Conservation (phyloP, 2,888 invertebrate species). For the Drosophila mayaguana region DNA sequence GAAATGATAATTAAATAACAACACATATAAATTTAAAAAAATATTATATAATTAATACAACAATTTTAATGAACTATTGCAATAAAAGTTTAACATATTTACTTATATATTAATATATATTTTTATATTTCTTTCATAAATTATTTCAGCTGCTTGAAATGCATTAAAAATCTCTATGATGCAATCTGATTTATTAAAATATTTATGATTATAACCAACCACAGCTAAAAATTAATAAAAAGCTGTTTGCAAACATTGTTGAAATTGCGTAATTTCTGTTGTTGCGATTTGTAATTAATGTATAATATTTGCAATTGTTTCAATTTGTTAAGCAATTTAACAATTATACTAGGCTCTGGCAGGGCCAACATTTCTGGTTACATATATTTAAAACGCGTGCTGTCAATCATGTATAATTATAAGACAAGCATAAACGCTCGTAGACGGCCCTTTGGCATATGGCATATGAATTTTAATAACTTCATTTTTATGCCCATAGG, state of each 20-base stretch:
- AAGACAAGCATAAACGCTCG: conserved; percentile 13
- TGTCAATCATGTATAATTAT: conserved; percentile 68
- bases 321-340: conserved; percentile 34
- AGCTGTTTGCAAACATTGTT: not conserved
- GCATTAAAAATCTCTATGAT: too few species aligned
- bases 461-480: conserved; percentile 62
- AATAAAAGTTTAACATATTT: too few species aligned
- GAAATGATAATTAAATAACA: too few species aligned
- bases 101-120: too few species aligned
- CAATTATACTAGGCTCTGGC: conserved; percentile 19
- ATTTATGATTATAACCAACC: not conserved
- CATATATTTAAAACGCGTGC: conserved; percentile 28
- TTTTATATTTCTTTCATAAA: too few species aligned
- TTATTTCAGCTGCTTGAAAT: too few species aligned
- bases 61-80: too few species aligned
- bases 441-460: conserved; percentile 19
- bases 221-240: not conserved
- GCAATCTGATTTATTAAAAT: too few species aligned
- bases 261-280: conserved; percentile 3
- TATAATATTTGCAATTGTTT: conserved; percentile 14
- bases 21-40: too few species aligned
- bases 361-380: conserved; percentile 23
- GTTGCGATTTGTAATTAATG: not conserved
- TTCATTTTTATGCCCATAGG: conserved; percentile 71
- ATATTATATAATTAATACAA: too few species aligned